These are phyloP conservation scores for Trichogramma evanescens DNA, from an alignment of 2,888 invertebrate genomes.

Conservation along the genomic window DNA sequence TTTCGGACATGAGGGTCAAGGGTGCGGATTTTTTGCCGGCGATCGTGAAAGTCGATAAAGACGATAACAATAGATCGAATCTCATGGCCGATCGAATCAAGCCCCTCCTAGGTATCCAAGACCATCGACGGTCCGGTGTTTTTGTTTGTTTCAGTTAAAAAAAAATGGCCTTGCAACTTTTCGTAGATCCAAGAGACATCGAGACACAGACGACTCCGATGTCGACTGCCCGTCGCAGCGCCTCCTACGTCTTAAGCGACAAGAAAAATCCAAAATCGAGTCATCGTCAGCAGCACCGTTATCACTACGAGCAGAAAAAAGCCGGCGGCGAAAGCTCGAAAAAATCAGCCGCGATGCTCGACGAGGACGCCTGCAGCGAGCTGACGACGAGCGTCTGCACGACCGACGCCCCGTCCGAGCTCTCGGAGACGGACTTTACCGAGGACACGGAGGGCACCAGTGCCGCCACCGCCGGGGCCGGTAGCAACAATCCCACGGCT, in stretches of 20 bases:
- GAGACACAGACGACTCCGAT: neutral
- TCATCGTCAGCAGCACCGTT: too few species aligned
- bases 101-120: too few species aligned
- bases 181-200: neutral
- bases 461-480: too few species aligned
- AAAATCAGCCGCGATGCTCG: neutral
- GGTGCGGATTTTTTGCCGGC: too few species aligned
- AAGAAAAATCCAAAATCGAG: too few species aligned
- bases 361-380: neutral
- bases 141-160: neutral
- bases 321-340: neutral
- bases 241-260: constrained; percentile 15
- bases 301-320: too few species aligned
- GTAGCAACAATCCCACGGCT: too few species aligned
- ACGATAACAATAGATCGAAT: neutral
- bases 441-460: too few species aligned
- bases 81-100: neutral
- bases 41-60: neutral
- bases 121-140: neutral
- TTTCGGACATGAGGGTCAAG: neutral
- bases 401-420: too few species aligned
- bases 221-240: constrained; percentile 5
- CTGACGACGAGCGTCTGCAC: neutral
- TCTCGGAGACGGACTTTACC: too few species aligned
- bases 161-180: neutral